Percentiles rank a stretch among this genome's conserved stretches.
Conservation (phyloP, 2,797 vertebrate species). For the Poeciliopsis paucimaculata region DNA sequence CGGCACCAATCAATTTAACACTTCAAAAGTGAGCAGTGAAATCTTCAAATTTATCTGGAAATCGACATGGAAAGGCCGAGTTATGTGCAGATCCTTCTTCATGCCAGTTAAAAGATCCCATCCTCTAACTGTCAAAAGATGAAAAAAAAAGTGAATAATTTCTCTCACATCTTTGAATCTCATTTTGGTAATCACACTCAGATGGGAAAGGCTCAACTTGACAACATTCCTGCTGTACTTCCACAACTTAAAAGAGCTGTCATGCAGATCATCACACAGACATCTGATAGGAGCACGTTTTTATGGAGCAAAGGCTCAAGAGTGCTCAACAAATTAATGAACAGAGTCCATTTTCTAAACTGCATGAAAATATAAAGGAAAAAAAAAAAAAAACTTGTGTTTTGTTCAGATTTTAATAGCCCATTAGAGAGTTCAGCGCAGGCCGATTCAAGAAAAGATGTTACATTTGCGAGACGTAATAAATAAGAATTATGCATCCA, state of each 20-base stretch:
- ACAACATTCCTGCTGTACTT: not conserved
- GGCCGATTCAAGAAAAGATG: not conserved
- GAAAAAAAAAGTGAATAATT: not conserved
- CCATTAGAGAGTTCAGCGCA: not conserved
- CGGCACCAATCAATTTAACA: not conserved
- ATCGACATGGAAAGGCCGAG: not conserved
- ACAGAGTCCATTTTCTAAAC: not conserved
- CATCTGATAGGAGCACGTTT: not conserved
- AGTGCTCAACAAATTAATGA: not conserved
- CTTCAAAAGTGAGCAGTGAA: constrained; percentile 1
- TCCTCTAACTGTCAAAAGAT: constrained; percentile 6
- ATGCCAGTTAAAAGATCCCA: not conserved
- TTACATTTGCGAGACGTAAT: not conserved
- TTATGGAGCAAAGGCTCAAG: not conserved
- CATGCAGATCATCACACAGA: not conserved
- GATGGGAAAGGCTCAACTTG: not conserved
- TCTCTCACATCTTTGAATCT: constrained; percentile 7
- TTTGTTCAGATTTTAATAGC: not conserved
- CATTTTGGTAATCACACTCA: constrained; percentile 1
- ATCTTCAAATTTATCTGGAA: not conserved
- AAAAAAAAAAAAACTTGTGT: not conserved
- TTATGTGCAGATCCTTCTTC: constrained; percentile 2
- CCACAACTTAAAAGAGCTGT: constrained; percentile 4
- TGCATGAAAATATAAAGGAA: not conserved
- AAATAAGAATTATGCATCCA: not conserved